These are phyloP conservation scores for Corythornis cristatus DNA, from an alignment of 2,113 vertebrate genomes.

Conservation along the genomic window DNA sequence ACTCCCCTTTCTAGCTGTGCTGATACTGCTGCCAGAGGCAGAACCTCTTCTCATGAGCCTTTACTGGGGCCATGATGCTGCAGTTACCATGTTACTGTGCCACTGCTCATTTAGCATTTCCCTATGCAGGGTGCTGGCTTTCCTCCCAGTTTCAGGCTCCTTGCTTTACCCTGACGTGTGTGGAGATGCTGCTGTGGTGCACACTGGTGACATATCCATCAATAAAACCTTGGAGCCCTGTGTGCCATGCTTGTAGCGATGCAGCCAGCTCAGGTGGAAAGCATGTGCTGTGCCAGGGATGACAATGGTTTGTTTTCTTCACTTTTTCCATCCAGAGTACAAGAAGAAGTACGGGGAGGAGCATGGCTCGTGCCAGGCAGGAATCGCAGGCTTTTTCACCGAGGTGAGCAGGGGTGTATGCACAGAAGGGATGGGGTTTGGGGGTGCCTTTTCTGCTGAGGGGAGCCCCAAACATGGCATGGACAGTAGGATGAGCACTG, in stretches of 20 bases:
- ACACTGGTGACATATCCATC: neutral
- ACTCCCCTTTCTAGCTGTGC: accelerated
- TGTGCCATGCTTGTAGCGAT: accelerated
- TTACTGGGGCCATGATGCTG: neutral
- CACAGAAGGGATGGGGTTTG: neutral
- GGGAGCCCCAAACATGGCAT: neutral
- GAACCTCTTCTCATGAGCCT: neutral
- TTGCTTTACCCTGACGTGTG: neutral
- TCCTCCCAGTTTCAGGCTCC: neutral
- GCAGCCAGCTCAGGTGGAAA: neutral
- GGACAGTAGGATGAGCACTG: neutral
- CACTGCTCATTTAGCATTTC: neutral
- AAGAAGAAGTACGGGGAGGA: constrained; percentile 99
- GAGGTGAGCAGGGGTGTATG: constrained; percentile 81
- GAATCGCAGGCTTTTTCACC: constrained; percentile 91
- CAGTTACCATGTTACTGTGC: neutral
- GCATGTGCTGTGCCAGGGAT: constrained; percentile 24
- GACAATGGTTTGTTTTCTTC: constrained; percentile 64
- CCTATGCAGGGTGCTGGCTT: neutral
- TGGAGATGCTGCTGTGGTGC: neutral
- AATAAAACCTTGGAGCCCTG: neutral
- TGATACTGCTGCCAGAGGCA: neutral
- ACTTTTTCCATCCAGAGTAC: constrained; percentile 82
- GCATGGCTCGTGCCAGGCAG: constrained; percentile 97
- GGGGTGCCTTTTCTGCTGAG: neutral